A percentile compares a stretch with the other conserved stretches of the same genome.
Evolutionary conservation across 2,888 invertebrate species (phyloP).

Genomic region (Chymomyza procnemis): DNA sequence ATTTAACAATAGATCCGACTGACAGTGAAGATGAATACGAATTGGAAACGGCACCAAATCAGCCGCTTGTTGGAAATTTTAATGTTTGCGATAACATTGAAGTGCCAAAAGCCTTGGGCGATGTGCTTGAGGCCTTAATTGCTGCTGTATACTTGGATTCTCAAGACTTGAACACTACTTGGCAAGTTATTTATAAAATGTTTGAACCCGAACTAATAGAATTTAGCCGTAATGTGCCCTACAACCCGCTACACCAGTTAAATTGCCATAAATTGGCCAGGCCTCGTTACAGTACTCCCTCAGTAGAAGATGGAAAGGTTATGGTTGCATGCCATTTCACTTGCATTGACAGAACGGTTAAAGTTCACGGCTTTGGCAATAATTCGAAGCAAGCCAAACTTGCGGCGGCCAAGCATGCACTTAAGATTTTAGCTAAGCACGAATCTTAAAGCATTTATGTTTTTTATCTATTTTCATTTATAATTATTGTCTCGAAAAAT

Average conservation of each 20-base stretch:
- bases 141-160: conserved; percentile 95
- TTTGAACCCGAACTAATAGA: conserved; percentile 91
- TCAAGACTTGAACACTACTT: conserved; percentile 85
- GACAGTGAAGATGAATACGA: conserved; percentile 47
- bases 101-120: conserved; percentile 93
- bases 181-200: conserved; percentile 89
- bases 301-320: conserved; percentile 75
- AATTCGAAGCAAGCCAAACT: conserved; percentile 86
- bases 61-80: conserved; percentile 28
- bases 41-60: conserved; percentile 1
- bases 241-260: conserved; percentile 92
- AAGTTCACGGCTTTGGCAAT: conserved; percentile 85
- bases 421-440: conserved; percentile 78
- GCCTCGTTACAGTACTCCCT: conserved; percentile 81
- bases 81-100: conserved; percentile 87
- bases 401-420: conserved; percentile 88
- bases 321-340: conserved; percentile 84
- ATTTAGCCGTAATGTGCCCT: conserved; percentile 90
- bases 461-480: background rate
- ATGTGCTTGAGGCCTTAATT: conserved; percentile 93
- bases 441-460: conserved; percentile 30
- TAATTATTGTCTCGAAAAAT: background rate
- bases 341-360: conserved; percentile 81
- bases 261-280: conserved; percentile 89
- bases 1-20: conserved; percentile 21